A percentile compares a stretch with the other conserved stretches of the same genome.
These are phyloP conservation scores for Sepioteuthis lessoniana DNA, from an alignment of 2,888 invertebrate genomes.

Conservation along the genomic window DNA sequence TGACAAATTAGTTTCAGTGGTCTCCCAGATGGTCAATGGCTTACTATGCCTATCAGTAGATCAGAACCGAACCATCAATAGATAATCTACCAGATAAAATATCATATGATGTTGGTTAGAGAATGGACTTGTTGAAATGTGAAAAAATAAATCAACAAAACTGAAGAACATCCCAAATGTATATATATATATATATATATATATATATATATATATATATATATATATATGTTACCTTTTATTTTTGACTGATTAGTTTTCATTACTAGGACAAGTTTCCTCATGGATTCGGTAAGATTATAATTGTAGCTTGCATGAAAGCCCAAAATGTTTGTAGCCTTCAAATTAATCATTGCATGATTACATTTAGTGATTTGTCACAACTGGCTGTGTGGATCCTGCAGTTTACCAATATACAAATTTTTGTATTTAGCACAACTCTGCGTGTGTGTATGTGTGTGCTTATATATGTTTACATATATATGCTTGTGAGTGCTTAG, in stretches of 20 bases:
- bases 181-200: too few species aligned
- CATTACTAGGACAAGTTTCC: not conserved
- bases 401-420: not conserved
- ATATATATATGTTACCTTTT: not conserved
- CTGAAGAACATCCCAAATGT: not conserved
- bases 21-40: too few species aligned
- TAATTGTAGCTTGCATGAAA: conserved; percentile 16
- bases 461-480: not conserved
- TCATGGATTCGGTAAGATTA: not conserved
- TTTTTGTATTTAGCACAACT: not conserved
- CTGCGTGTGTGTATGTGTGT: too few species aligned
- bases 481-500: not conserved
- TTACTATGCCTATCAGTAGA: too few species aligned
- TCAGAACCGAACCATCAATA: not conserved
- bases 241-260: not conserved
- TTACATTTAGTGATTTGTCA: not conserved
- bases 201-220: too few species aligned
- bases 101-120: not conserved
- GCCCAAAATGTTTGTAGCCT: not conserved
- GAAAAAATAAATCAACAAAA: not conserved
- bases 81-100: not conserved
- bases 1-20: too few species aligned
- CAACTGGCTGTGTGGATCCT: not conserved
- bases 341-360: not conserved
- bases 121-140: not conserved